Percentiles rank a stretch among this genome's conserved stretches.
Conservation (phyloP, 2,797 vertebrate genomes). For the Nannoperca obscura region DNA sequence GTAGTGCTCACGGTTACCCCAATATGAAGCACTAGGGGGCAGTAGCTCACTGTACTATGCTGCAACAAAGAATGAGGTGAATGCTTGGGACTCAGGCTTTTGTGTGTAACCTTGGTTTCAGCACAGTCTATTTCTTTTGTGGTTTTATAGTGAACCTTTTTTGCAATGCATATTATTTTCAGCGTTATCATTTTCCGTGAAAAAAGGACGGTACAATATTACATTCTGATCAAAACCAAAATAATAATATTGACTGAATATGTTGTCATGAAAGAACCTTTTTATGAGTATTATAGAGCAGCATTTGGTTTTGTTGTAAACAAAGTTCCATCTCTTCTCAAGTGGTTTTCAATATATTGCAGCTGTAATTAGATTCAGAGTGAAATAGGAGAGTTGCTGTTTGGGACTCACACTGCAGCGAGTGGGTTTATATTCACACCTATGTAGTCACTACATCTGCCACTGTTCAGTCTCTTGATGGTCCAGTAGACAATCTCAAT, state of each 20-base stretch:
- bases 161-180: slow-evolving; percentile 66
- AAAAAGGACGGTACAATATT: slow-evolving; percentile 49
- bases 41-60: slow-evolving; percentile 88
- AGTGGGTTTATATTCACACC: slow-evolving; percentile 80
- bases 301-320: slow-evolving; percentile 76
- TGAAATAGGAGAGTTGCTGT: slow-evolving; percentile 79
- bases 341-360: slow-evolving; percentile 76
- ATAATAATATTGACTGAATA: slow-evolving; percentile 68
- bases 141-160: slow-evolving; percentile 58
- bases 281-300: slow-evolving; percentile 53
- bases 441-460: slow-evolving; percentile 79
- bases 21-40: slow-evolving; percentile 90
- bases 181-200: slow-evolving; percentile 44
- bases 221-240: slow-evolving; percentile 69
- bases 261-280: slow-evolving; percentile 47
- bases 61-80: slow-evolving; percentile 71
- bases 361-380: slow-evolving; percentile 83
- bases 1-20: neutral
- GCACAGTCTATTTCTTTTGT: slow-evolving; percentile 63
- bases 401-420: slow-evolving; percentile 74
- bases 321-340: slow-evolving; percentile 77
- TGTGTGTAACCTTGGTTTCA: slow-evolving; percentile 72
- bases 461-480: slow-evolving; percentile 80
- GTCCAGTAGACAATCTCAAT: slow-evolving; percentile 81
- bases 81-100: slow-evolving; percentile 57